Evolutionary conservation across 2,888 invertebrate species (phyloP), one percentile per base, ranked within the genome.

Genomic region (Drosophila greeni): DNA sequence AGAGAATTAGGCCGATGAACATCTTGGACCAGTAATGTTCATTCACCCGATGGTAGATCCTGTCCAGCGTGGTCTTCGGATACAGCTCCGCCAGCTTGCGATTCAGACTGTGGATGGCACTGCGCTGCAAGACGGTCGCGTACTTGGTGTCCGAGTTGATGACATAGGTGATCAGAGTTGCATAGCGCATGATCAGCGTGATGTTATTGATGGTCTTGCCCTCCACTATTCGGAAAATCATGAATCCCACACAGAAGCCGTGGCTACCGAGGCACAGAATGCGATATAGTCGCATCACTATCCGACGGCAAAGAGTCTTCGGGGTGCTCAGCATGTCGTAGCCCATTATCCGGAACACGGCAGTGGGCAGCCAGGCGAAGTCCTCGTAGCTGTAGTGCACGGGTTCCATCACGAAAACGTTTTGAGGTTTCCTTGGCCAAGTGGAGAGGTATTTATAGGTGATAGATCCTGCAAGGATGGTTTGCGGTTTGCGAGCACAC

Each of bases 71-170:
- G 1, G 34, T 51, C 20, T 61, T 43, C 1, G 75, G 75, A 64
- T 65, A 75, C 6, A 75, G 16, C 0, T 20, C 42, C 0, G 56
- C 55, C 12, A 75, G 39, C 18, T 74, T 73, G 2, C 2, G 20
- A 58, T 71, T 62, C 0, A 75, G 36, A 1, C 29, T 47, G 5
- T 49, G 62, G 12, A 75, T 61, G 5, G 60, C 40, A 0, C 0
- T 2, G 0, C 51, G 55, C 42, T 79, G 67, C 5, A 68, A 23
- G 3, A 7, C 26, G 7, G 74, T 73, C 6, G 43, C 76, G 9
- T 67, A 74, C 14, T 76, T 80, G 3, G 64, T 74, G 12, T 71
- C 71, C n/a, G 74, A 76, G 29, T 68, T 76, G 4, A 74, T 57
- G 12, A 59, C 45, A 33, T 61, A 76, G 16, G 48, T 61, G 7